Evolutionary conservation across 1,140 invertebrate species (phyloP).

Genomic region (Bombus huntii): DNA sequence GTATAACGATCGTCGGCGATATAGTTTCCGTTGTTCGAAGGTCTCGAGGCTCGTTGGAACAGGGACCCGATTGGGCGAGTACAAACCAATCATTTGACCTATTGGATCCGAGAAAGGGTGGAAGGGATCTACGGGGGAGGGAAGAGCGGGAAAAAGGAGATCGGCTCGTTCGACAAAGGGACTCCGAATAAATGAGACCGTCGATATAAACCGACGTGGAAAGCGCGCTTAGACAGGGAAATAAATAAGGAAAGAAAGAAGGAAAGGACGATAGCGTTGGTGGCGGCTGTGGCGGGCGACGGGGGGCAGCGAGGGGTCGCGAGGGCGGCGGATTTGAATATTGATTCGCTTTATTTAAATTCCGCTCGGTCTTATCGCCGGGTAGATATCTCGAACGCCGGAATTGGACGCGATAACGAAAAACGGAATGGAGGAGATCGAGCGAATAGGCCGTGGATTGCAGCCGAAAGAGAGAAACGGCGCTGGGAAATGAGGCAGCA

Average conservation of each 20-base stretch:
- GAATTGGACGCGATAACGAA: conserved; percentile 81
- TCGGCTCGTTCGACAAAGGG: conserved; percentile 74
- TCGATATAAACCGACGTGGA: conserved; percentile 61
- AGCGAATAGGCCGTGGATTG: conserved; percentile 70
- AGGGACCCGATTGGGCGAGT: conserved; percentile 39
- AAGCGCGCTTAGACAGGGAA: conserved; percentile 42
- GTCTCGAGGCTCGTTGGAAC: neutral
- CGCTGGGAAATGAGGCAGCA: conserved; percentile 1
- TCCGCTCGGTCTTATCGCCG: conserved; percentile 75
- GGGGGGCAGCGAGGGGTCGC: neutral
- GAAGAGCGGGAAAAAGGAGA: conserved; percentile 44
- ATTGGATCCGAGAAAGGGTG: conserved; percentile 44
- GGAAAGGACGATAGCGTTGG: neutral
- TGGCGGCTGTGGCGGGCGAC: neutral
- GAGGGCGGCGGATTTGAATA: conserved; percentile 77
- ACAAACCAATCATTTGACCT: conserved; percentile 63
- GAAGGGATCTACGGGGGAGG: neutral
- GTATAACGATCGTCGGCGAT: neutral
- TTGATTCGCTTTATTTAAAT: conserved; percentile 82
- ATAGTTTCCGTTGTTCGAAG: neutral
- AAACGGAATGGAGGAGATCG: conserved; percentile 73
- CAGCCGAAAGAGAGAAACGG: conserved; percentile 51
- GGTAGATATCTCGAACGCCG: conserved; percentile 77
- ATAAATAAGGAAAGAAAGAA: conserved; percentile 59
- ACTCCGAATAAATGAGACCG: conserved; percentile 77